phyloP scores from a whole-genome alignment of 2,888 invertebrate genomes.

The Sericinus montela region DNA sequence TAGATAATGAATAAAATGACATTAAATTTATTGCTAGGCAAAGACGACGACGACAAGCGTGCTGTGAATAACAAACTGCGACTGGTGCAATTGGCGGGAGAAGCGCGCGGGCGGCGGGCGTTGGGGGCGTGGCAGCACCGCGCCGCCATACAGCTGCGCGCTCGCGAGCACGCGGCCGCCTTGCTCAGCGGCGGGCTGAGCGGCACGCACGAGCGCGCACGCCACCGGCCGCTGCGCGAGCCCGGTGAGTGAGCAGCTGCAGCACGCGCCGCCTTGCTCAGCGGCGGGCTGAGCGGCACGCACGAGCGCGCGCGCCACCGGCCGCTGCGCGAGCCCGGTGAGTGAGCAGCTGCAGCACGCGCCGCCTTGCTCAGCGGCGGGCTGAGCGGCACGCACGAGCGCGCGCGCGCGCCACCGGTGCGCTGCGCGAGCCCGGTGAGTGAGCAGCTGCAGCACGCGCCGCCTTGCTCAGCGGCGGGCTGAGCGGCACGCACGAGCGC shows the following conservation, averaged over 20 bases:
- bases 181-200: constrained; percentile 83
- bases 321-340: constrained; percentile 91
- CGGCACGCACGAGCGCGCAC: constrained; percentile 21
- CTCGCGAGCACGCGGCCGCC: constrained; percentile 89
- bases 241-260: constrained; percentile 34
- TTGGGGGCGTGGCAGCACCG: constrained; percentile 89
- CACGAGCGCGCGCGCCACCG: constrained; percentile 83
- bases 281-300: constrained; percentile 85
- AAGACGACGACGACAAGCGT: constrained; percentile 72
- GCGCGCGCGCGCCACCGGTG: constrained; percentile 85
- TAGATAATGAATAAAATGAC: no score
- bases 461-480: constrained; percentile 86
- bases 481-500: constrained; percentile 83
- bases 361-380: constrained; percentile 76
- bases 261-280: no score
- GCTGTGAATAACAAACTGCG: constrained; percentile 85
- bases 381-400: constrained; percentile 83
- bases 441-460: constrained; percentile 87
- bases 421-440: constrained; percentile 90
- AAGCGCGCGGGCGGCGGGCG: constrained; percentile 87
- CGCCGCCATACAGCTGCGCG: constrained; percentile 86
- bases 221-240: constrained; percentile 35
- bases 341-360: constrained; percentile 87
- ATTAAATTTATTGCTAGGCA: constrained; percentile 35
- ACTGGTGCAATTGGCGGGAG: constrained; percentile 85